Conservation (phyloP, 2,888 invertebrate species). For the Yponomeuta evonymella region DNA sequence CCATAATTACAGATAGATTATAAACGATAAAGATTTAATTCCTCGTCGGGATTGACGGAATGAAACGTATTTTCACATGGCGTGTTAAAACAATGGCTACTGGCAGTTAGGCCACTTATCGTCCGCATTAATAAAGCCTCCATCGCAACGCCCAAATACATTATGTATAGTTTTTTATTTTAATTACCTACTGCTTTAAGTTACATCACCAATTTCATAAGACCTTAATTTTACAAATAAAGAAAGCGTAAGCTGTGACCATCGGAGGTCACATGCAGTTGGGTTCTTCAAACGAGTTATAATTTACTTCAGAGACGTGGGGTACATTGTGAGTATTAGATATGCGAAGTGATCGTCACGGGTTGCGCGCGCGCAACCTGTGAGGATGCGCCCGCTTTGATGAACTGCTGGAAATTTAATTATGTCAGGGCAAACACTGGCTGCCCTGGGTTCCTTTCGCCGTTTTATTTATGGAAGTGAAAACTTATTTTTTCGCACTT, state of each 20-base stretch:
- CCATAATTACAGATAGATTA: conserved; percentile 59
- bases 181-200: conserved; percentile 36
- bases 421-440: conserved; percentile 49
- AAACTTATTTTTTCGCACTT: not conserved
- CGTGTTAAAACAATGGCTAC: conserved; percentile 68
- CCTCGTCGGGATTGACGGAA: conserved; percentile 35
- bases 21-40: conserved; percentile 55
- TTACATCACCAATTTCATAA: conserved; percentile 33
- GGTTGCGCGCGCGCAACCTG: conserved; percentile 16
- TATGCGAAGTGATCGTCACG: conserved; percentile 64
- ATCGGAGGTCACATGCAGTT: not conserved
- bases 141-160: conserved; percentile 50
- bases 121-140: conserved; percentile 61
- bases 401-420: conserved; percentile 46
- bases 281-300: not conserved
- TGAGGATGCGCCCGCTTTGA: not conserved
- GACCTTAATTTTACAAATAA: conserved; percentile 21
- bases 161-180: conserved; percentile 51
- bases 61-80: conserved; percentile 58
- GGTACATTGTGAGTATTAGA: conserved; percentile 39
- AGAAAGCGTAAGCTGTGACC: not conserved
- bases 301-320: conserved; percentile 17
- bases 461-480: not conserved
- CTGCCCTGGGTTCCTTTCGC: not conserved
- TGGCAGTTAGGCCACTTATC: conserved; percentile 64